These are phyloP conservation scores for Timandra comae DNA, from an alignment of 2,888 invertebrate species.

Conservation along the genomic window DNA sequence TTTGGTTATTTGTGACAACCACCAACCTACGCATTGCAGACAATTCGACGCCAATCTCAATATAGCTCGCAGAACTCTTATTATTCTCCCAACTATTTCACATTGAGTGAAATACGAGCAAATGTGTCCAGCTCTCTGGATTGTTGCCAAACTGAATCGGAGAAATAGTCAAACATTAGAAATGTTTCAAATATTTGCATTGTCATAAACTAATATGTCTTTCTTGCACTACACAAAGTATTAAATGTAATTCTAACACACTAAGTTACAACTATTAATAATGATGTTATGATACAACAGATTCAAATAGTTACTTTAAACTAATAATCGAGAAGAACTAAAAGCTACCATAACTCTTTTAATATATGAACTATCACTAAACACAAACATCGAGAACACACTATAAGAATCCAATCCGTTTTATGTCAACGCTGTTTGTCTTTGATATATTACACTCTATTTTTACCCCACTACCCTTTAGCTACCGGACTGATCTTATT, in stretches of 20 bases:
- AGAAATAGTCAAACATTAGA: constrained; percentile 5
- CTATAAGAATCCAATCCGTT: neutral
- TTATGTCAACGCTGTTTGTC: constrained; percentile 6
- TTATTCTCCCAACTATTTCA: constrained; percentile 51
- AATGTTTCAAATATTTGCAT: constrained; percentile 4
- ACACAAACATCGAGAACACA: no score
- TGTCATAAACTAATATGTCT: constrained; percentile 2
- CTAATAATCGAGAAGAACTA: no score
- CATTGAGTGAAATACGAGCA: constrained; percentile 60
- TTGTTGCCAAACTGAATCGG: constrained; percentile 40
- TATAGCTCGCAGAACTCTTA: constrained; percentile 50
- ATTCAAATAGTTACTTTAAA: no score
- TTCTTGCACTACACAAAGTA: no score
- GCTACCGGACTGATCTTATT: constrained; percentile 31
- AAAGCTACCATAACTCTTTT: no score
- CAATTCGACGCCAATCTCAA: constrained; percentile 55
- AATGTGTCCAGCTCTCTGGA: constrained; percentile 47
- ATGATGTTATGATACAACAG: no score
- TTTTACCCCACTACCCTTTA: constrained; percentile 11
- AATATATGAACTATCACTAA: no score
- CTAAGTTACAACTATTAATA: no score
- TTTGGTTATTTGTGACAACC: neutral
- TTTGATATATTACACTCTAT: constrained; percentile 10
- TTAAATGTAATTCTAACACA: no score
- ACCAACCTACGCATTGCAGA: constrained; percentile 38